Conservation (phyloP, 2,113 vertebrate genomes). For the Pao palembangensis region DNA sequence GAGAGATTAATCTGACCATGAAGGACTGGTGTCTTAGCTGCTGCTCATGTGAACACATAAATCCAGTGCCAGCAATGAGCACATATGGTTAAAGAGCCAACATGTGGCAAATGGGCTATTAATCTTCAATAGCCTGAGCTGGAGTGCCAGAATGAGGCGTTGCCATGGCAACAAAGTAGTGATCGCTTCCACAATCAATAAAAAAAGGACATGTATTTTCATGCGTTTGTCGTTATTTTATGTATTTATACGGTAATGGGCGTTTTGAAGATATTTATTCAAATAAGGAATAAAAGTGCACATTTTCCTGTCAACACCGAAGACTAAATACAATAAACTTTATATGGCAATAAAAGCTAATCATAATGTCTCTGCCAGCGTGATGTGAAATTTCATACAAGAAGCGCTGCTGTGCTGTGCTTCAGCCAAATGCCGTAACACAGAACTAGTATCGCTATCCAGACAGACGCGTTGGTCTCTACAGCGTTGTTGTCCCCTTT, state of each 20-base stretch:
- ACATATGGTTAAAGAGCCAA: conserved; percentile 62
- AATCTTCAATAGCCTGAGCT: conserved; percentile 49
- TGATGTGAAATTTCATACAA: too few relatives aligned
- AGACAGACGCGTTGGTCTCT: conserved; percentile 7
- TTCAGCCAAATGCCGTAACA: too few relatives aligned
- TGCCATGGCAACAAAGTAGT: conserved; percentile 44
- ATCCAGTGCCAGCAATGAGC: conserved; percentile 47
- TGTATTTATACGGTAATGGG: too few relatives aligned
- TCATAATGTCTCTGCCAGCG: too few relatives aligned
- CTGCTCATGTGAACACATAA: conserved; percentile 27
- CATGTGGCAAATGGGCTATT: conserved; percentile 71
- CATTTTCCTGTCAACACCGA: too few relatives aligned
- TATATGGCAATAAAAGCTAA: too few relatives aligned
- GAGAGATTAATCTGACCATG: conserved; percentile 41
- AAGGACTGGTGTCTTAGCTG: conserved; percentile 26
- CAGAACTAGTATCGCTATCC: not conserved
- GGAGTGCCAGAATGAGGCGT: conserved; percentile 30
- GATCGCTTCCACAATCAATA: conserved; percentile 12
- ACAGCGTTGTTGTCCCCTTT: conserved; percentile 30
- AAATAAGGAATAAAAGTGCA: too few relatives aligned
- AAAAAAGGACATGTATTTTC: too few relatives aligned
- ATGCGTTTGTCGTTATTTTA: too few relatives aligned
- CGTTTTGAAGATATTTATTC: too few relatives aligned
- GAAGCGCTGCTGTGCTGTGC: too few relatives aligned
- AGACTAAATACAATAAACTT: too few relatives aligned